These are phyloP conservation scores for Byasa hedistus DNA, from an alignment of 2,888 invertebrate species.

Conservation along the genomic window DNA sequence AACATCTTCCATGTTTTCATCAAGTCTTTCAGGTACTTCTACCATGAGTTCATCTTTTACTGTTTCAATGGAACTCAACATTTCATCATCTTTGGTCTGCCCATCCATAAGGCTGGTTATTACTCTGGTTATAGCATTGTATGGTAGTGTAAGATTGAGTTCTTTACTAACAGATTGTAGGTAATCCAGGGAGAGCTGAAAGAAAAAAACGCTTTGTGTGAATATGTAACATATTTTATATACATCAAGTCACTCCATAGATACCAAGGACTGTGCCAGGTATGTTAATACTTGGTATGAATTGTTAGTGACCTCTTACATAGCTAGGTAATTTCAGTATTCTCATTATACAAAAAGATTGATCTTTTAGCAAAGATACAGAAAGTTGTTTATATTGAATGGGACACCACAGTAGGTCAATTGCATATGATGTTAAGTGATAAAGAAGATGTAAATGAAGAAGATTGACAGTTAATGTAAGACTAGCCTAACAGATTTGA, in stretches of 20 bases:
- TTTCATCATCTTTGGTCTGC: slow-evolving; percentile 7
- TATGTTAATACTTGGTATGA: too few species aligned
- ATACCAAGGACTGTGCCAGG: too few species aligned
- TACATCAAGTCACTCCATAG: too few species aligned
- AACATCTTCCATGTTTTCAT: slow-evolving; percentile 8
- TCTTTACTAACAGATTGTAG: slow-evolving; percentile 28
- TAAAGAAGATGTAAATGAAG: too few species aligned
- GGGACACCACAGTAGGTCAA: too few species aligned
- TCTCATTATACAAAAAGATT: not conserved
- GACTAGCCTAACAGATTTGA: too few species aligned
- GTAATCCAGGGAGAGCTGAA: slow-evolving; percentile 13
- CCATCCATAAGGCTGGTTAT: not conserved
- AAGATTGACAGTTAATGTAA: too few species aligned
- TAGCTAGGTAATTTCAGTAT: too few species aligned
- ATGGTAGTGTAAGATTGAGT: slow-evolving; percentile 6
- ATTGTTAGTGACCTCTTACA: too few species aligned
- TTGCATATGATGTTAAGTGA: too few species aligned
- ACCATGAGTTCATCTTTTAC: slow-evolving; percentile 1
- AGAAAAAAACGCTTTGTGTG: slow-evolving; percentile 5
- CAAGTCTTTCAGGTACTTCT: not conserved
- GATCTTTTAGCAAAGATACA: not conserved
- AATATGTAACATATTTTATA: not conserved
- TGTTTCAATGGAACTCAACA: slow-evolving; percentile 9
- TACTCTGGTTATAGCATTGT: slow-evolving; percentile 1
- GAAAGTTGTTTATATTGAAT: too few species aligned